A percentile compares a stretch with the other conserved stretches of the same genome.
Conservation (phyloP, 2,113 vertebrate species). For the Piaya cayana region DNA sequence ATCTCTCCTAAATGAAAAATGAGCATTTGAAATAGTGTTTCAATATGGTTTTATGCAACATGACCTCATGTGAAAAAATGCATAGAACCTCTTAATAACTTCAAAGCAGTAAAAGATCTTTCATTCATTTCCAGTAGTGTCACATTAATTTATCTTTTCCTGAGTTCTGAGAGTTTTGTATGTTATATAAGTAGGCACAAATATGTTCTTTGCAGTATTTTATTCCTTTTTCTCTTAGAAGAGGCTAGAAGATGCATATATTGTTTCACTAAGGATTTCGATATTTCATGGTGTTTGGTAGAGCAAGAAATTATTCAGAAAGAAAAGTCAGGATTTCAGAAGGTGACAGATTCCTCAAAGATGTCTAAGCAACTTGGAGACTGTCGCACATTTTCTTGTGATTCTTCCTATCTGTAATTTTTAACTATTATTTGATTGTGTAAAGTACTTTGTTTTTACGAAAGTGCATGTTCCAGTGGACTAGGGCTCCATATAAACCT, state of each 20-base stretch:
- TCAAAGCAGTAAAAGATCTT: slow-evolving; percentile 30
- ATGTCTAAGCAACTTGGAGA: neutral
- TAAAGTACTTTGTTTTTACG: neutral
- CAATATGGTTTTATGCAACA: neutral
- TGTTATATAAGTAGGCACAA: neutral
- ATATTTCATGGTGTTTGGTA: neutral
- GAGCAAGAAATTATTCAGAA: neutral
- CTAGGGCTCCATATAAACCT: neutral
- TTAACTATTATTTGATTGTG: neutral
- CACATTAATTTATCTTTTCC: slow-evolving; percentile 33
- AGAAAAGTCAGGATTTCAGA: neutral
- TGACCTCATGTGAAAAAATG: slow-evolving; percentile 1
- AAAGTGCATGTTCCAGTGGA: neutral
- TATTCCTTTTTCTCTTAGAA: slow-evolving; percentile 16
- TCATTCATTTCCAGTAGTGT: slow-evolving; percentile 34
- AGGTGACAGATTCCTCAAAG: neutral
- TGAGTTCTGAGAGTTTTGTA: neutral
- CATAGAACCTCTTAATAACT: neutral
- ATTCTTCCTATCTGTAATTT: neutral
- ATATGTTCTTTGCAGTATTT: neutral
- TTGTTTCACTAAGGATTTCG: neutral
- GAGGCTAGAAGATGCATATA: neutral
- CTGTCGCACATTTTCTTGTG: neutral
- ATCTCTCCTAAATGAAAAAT: neutral
- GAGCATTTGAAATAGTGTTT: slow-evolving; percentile 1